These are phyloP conservation scores for Urechis unicinctus DNA, from an alignment of 2,888 invertebrate species.

Conservation along the genomic window DNA sequence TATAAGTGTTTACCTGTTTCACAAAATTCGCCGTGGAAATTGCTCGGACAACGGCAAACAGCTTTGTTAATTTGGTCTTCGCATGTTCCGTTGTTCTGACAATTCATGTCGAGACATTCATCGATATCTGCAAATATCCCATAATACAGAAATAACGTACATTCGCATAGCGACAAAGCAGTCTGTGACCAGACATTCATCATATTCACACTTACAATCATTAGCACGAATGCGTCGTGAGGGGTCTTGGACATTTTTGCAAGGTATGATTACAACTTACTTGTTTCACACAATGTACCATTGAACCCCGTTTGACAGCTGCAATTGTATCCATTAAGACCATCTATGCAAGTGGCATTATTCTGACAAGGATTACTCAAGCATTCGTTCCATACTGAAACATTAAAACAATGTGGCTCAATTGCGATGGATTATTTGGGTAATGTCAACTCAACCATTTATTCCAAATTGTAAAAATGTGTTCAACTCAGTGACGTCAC, in stretches of 20 bases:
- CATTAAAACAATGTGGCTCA: not conserved
- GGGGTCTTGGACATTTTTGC: not conserved
- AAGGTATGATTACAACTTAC: not conserved
- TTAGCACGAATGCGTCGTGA: slow-evolving; percentile 5
- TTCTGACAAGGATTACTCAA: slow-evolving; percentile 5
- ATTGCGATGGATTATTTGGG: too few relatives aligned
- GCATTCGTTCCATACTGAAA: slow-evolving; percentile 1
- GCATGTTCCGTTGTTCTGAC: slow-evolving; percentile 8
- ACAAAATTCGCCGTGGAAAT: slow-evolving; percentile 3
- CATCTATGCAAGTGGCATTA: slow-evolving; percentile 7
- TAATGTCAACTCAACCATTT: not conserved
- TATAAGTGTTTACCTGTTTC: slow-evolving; percentile 4
- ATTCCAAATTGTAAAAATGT: not conserved
- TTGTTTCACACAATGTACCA: slow-evolving; percentile 12
- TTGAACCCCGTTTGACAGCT: slow-evolving; percentile 12
- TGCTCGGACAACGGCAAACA: slow-evolving; percentile 1
- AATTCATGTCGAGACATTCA: slow-evolving; percentile 5
- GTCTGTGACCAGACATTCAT: not conserved
- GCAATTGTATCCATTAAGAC: slow-evolving; percentile 7
- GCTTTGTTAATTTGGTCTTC: slow-evolving; percentile 1
- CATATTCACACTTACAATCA: too few relatives aligned
- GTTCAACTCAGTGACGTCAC: not conserved
- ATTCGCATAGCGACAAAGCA: not conserved
- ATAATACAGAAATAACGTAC: not conserved
- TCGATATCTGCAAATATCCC: not conserved